phyloP scores from a whole-genome alignment of 2,888 invertebrate species.

The Ditula angustiorana region DNA sequence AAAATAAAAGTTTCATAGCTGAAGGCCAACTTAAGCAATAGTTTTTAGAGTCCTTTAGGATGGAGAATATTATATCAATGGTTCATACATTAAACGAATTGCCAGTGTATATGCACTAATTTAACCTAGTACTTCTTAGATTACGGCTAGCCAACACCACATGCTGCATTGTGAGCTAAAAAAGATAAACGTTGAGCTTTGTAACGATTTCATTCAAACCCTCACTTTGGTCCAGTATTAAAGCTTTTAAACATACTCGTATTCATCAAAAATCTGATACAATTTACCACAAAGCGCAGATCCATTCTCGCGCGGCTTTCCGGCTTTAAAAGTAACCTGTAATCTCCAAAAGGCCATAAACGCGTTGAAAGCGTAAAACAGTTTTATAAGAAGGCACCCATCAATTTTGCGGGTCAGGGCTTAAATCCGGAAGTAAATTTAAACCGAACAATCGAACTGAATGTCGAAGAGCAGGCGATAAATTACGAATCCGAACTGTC shows the following conservation, averaged over 20 bases:
- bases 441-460: constrained; percentile 39
- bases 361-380: constrained; percentile 10
- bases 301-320: neutral
- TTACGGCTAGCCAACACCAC: too few species aligned
- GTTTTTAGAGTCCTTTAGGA: constrained; percentile 8
- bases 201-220: too few species aligned
- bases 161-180: too few species aligned
- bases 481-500: constrained; percentile 42
- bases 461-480: constrained; percentile 39
- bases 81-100: neutral
- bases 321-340: constrained; percentile 1
- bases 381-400: constrained; percentile 18
- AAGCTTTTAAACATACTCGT: too few species aligned
- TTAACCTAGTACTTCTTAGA: too few species aligned
- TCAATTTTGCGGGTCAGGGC: constrained; percentile 25
- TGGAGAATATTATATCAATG: neutral
- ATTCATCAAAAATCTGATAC: neutral
- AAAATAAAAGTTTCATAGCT: constrained; percentile 37
- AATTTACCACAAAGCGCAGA: neutral
- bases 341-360: constrained; percentile 15
- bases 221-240: too few species aligned
- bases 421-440: constrained; percentile 42
- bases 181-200: too few species aligned
- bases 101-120: too few species aligned
- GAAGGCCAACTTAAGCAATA: constrained; percentile 16